phyloP scores from a whole-genome alignment of 2,113 vertebrate genomes.

The Gavialis gangeticus region DNA sequence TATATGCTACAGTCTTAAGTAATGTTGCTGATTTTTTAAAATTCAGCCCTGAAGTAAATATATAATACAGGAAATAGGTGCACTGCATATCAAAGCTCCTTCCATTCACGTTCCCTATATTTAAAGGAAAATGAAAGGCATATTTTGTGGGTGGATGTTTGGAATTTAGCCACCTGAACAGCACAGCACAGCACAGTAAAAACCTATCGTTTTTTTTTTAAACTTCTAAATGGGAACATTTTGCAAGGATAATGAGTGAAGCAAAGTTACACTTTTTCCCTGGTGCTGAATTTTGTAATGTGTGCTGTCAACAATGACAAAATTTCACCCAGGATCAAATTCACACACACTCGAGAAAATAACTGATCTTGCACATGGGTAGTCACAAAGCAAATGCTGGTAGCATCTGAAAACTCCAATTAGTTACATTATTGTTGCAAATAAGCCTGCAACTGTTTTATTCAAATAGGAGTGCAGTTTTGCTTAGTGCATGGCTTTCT shows the following conservation, averaged over 20 bases:
- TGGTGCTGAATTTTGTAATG: neutral
- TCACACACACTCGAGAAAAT: neutral
- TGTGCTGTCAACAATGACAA: neutral
- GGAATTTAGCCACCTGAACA: neutral
- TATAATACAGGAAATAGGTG: neutral
- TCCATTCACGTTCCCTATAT: neutral
- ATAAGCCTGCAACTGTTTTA: neutral
- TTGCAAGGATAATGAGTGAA: neutral
- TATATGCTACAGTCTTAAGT: neutral
- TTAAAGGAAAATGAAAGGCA: neutral
- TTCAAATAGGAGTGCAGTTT: neutral
- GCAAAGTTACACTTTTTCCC: neutral
- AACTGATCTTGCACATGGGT: neutral
- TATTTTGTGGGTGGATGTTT: neutral
- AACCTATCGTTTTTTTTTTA: neutral
- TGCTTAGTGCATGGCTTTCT: neutral
- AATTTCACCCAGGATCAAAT: neutral
- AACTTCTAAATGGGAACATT: neutral
- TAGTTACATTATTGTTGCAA: neutral
- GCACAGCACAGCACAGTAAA: neutral
- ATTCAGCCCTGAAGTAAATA: neutral
- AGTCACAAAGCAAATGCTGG: neutral
- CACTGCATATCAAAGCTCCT: neutral
- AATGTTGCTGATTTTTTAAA: neutral
- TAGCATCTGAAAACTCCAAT: neutral